These are phyloP conservation scores for Adelognathus sp. DNA, from an alignment of 2,888 invertebrate species.

Conservation along the genomic window DNA sequence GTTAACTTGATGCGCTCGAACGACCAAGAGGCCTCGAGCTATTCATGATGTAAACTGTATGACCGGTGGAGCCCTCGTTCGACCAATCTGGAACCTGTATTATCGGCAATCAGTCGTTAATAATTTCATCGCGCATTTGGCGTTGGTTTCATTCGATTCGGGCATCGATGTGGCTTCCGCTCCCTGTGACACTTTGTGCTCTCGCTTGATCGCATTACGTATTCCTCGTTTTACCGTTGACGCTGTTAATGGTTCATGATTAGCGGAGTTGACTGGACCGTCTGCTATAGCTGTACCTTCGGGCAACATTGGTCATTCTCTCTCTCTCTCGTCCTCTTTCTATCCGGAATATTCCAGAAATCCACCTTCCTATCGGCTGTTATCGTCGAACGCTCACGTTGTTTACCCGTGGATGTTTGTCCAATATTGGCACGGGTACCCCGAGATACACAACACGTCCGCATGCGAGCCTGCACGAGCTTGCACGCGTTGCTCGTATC, in stretches of 20 bases:
- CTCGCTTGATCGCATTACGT: background rate
- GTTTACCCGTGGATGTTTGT: constrained; percentile 46
- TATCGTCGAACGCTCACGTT: constrained; percentile 24
- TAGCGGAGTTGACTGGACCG: background rate
- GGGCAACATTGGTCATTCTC: constrained; percentile 65
- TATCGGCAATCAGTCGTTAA: constrained; percentile 54
- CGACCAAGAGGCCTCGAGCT: background rate
- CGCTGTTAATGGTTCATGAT: background rate
- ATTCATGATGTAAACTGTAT: background rate
- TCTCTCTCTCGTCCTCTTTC: constrained; percentile 56
- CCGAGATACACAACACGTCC: constrained; percentile 34
- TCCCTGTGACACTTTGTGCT: background rate
- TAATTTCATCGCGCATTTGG: constrained; percentile 68
- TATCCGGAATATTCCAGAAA: too few relatives aligned
- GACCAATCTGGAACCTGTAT: constrained; percentile 13
- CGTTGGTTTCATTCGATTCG: constrained; percentile 66
- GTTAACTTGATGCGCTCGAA: background rate
- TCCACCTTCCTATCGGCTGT: too few relatives aligned
- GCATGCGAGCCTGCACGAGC: constrained; percentile 7
- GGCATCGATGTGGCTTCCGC: constrained; percentile 35
- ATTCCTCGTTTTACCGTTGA: background rate
- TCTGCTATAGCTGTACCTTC: background rate
- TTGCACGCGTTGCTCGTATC: constrained; percentile 25
- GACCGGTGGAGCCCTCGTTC: background rate
- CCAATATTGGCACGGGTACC: constrained; percentile 37